Base-by-base conservation (phyloP, 1,140 invertebrate species). In the Harpegnathos saltator region DNA sequence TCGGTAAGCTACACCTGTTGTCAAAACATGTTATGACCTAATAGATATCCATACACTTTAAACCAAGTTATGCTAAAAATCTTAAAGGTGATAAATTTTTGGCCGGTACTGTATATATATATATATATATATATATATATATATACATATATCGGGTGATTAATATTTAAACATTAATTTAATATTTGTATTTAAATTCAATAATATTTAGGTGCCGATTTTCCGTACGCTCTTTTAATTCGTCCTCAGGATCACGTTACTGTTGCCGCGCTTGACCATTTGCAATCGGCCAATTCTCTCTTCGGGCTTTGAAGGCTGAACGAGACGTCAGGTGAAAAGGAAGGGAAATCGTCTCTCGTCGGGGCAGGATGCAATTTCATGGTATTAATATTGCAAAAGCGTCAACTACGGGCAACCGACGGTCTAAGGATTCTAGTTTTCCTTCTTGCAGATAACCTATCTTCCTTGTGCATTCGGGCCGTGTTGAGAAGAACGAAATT, bases 371-470 rank as follows among this genome's bases (percentile, higher is more conserved):
- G 63, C 75, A 78, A 78, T 78, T 69, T 69, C 17, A 19, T 12
- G 29, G 50, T 33, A 78, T 78, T 69, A 78, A 78, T 78, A 17
- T 69, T 78, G 52, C 52, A 78, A 15, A n/a, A 68, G 33, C 29
- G 52, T 68, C 63, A 69, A 78, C 50, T 29, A 22, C 52, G 63
- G 52, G 33, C n/a, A n/a, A 44, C 29, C 17, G 73, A 24, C 26
- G n/a, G 24, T 12, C 26, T 54, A 48, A 68, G 50, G 38, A 66
- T 48, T 77, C 61, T 19, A 44, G 29, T 15, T 78, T 68, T 78
- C 33, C 29, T 38, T 50, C 1, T 62, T 38, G 14, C 3, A 33
- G 61, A 65, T 26, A 44, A 44, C 12, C 29, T 9, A 44, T 4
- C 14, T 9, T 69, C 11, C 14, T 9, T 69, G 12, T 58, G 5